Evolutionary conservation across 2,113 vertebrate species (phyloP).

Genomic region (Trochalopteron elliotii): DNA sequence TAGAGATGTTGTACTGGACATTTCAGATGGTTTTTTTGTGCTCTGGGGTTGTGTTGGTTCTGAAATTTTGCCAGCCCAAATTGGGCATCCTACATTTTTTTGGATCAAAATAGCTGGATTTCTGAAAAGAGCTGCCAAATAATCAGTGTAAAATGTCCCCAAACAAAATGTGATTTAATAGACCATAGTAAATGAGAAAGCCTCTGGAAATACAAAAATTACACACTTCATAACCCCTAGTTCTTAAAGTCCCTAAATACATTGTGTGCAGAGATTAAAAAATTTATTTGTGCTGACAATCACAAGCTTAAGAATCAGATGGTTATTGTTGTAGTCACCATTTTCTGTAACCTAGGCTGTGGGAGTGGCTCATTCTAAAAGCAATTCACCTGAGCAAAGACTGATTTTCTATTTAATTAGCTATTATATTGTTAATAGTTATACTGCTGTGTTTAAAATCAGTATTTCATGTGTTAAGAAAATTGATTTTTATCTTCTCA

Average conservation of each 20-base stretch:
- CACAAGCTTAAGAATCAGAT: not conserved
- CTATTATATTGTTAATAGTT: not conserved
- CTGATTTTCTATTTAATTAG: not conserved
- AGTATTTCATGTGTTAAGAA: not conserved
- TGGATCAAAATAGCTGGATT: not conserved
- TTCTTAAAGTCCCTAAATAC: not conserved
- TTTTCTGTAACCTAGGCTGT: not conserved
- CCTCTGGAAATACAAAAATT: not conserved
- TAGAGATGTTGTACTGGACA: not conserved
- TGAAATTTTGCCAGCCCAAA: not conserved
- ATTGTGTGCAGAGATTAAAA: not conserved
- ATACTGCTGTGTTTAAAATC: not conserved
- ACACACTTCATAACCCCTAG: not conserved
- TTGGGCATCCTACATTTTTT: not conserved
- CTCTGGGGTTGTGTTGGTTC: not conserved
- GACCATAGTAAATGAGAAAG: not conserved
- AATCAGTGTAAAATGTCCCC: not conserved
- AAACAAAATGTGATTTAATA: conserved; percentile 6
- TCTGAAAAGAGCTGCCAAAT: not conserved
- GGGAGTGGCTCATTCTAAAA: not conserved
- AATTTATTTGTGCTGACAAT: not conserved
- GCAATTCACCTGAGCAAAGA: not conserved
- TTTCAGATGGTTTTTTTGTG: not conserved
- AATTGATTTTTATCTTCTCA: not conserved
- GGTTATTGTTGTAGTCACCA: not conserved